phyloP scores from a whole-genome alignment of 2,113 vertebrate species.

The Periophthalmodon schlosseri region DNA sequence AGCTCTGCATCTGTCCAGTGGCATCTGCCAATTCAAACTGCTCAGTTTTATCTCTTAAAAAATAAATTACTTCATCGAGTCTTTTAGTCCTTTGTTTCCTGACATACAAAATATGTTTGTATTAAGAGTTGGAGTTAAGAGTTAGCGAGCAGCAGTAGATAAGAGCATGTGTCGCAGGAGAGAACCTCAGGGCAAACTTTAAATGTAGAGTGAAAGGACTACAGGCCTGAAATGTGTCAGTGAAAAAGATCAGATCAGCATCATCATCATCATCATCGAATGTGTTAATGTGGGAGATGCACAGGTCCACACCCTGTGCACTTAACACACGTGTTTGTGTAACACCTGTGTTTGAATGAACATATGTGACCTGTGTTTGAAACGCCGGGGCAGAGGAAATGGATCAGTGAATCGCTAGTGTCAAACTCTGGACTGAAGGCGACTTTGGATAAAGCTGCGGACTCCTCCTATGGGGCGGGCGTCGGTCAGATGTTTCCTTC shows the following conservation, averaged over 20 bases:
- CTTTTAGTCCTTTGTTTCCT: conserved; percentile 57
- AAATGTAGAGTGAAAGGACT: conserved; percentile 48
- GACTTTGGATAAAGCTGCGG: conserved; percentile 90
- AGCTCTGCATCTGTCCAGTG: conserved; percentile 58
- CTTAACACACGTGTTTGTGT: too few relatives aligned
- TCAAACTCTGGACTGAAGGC: conserved; percentile 87
- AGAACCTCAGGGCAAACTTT: conserved; percentile 61
- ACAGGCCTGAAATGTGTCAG: conserved; percentile 65
- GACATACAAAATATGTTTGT: conserved; percentile 71
- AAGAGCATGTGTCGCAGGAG: conserved; percentile 69
- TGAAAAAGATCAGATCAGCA: conserved; percentile 92
- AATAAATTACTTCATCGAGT: conserved; percentile 68
- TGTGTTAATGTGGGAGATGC: conserved; percentile 21
- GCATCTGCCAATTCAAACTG: conserved; percentile 69
- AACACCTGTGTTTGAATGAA: background rate
- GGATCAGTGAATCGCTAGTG: background rate
- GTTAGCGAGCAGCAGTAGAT: conserved; percentile 89
- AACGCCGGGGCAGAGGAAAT: background rate
- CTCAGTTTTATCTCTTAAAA: conserved; percentile 64
- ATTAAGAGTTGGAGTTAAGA: background rate
- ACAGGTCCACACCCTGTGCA: conserved; percentile 10
- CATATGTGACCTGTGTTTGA: background rate
- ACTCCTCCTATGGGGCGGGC: conserved; percentile 90
- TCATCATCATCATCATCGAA: conserved; percentile 22
- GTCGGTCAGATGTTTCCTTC: conserved; percentile 98